Evolutionary conservation across 2,113 vertebrate species (phyloP), one percentile per base, ranked within the genome.

Genomic region (Genyomyrus donnyi): DNA sequence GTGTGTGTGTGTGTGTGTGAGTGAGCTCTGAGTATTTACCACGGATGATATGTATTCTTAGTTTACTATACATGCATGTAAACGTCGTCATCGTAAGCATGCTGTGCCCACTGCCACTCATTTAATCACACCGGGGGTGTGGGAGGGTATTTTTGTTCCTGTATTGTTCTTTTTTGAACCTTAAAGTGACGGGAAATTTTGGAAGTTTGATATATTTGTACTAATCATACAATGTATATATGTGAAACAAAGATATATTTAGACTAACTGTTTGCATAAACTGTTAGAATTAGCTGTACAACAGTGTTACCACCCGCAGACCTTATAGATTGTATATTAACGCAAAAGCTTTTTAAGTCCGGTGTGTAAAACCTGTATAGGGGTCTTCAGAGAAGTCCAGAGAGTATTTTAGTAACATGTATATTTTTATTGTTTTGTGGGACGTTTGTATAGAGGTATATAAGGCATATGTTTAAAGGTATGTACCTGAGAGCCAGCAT

Each of bases 311-410:
- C 89, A 84, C 91, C 92, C 91, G 86, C 91, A 90, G 92, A 91
- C 89, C 91, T 93, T 92, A 85, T 96, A 94, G 96, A 97, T 97
- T 97, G 96, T 97, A 97, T 96, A 96, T 93, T 94, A 86, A 89
- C 89, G 52, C 31, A 89, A 62, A 94, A 96, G 93, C 93, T 88
- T 90, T 85, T 88, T 89, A 90, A 94, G 96, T 95, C 95, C 95
- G 96, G 95, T 96, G 95, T 96, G 95, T 96, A 93, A 93, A 94
- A 94, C 89, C 92, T 96, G 96, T 96, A 95, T 95, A 96, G 94
- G 93, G 96, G 95, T 97, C 96, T 97, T 97, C 96, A 97, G 92
- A 96, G 96, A 97, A 97, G 96, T 96, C 95, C 94, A 96, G 95
- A 96, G 94, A 91, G 90, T 96, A 96, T 96, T 95, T 97, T 97